Conservation (phyloP, 2,797 vertebrate genomes). For the Ptychobarbus kaznakovi region DNA sequence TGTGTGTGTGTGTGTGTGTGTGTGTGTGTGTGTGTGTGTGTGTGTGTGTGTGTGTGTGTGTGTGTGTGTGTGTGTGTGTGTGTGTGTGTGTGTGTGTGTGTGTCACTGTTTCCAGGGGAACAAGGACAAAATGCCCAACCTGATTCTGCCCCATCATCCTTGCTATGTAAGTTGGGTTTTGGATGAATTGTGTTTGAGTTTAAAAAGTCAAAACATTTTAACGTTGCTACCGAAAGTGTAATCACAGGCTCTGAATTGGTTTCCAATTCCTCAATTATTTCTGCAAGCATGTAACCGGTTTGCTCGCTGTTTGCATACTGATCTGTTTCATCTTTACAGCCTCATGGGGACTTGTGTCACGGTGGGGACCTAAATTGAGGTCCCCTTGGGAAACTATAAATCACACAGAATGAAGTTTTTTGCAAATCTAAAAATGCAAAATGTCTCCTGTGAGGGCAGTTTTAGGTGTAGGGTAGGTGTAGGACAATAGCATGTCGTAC, state of each 20-base stretch:
- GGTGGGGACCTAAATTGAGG: too few relatives aligned
- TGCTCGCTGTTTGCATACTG: neutral
- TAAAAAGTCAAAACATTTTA: neutral
- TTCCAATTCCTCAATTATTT: neutral
- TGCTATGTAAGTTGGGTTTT: constrained; percentile 62
- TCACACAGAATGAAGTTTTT: too few relatives aligned
- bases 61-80: too few relatives aligned
- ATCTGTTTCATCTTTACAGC: neutral
- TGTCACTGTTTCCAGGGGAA: constrained; percentile 73
- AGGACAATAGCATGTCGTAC: too few relatives aligned
- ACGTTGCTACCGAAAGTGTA: neutral
- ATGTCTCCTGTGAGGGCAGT: too few relatives aligned
- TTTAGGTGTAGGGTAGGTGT: too few relatives aligned
- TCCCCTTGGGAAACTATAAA: too few relatives aligned
- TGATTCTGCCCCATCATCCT: constrained; percentile 58
- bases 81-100: too few relatives aligned
- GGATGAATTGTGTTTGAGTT: constrained; percentile 27
- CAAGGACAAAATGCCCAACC: constrained; percentile 62
- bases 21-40: constrained; percentile 33
- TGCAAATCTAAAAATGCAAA: too few relatives aligned
- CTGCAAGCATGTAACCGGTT: neutral
- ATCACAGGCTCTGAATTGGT: neutral
- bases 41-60: too few relatives aligned
- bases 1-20: constrained; percentile 34
- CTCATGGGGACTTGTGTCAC: too few relatives aligned